Base-by-base conservation (phyloP, 2,113 vertebrate species). In the Bucco capensis region DNA sequence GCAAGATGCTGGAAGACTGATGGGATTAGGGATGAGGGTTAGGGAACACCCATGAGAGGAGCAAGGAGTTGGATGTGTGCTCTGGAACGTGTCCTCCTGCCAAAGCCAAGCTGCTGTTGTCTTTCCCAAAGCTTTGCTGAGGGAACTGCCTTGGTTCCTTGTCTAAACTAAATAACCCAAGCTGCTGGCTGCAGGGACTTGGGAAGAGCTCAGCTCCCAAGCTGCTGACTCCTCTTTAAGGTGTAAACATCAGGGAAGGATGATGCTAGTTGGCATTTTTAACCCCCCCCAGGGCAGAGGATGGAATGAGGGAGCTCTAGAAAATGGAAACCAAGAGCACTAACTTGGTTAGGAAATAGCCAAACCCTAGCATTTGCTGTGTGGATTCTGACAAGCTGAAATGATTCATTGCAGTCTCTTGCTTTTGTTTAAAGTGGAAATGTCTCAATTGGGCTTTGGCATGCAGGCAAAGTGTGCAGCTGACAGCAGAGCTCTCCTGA, bases 391-490 rank as follows among this genome's bases (percentile, higher is more conserved):
- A 95, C 86, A n/a, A 69, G 71, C 78, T 50, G 82, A 22, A 85
- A 38, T 84, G 81, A 94, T 92, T 89, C 58, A 73, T 69, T 94
- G 53, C 2, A 12, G 44, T 61, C 37, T 92, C 81, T 75, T 72
- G 86, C 83, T 56, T 51, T 90, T 83, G 88, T 91, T 86, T 88
- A 4, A 79, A 77, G 92, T 91, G 57, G 79, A 74, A 94, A 81
- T 14, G 72, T 77, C 90, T 95, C 83, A 18, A 9, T 88, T 49
- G 50, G 85, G 24, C 85, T 89, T 76, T 88, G 92, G 93, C 88
- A 69, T 38, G 2, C 19, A 35, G 0, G 35, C 60, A 23, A 12
- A 0, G 19, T 10, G 86, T 19, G 0, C 60, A 65, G 86, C 92
- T 67, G 79, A 77, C 30, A 8, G 90, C 8, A 8, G 11, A 54